Base-by-base conservation (phyloP, 1,140 invertebrate genomes). In the Nautilus pompilius region DNA sequence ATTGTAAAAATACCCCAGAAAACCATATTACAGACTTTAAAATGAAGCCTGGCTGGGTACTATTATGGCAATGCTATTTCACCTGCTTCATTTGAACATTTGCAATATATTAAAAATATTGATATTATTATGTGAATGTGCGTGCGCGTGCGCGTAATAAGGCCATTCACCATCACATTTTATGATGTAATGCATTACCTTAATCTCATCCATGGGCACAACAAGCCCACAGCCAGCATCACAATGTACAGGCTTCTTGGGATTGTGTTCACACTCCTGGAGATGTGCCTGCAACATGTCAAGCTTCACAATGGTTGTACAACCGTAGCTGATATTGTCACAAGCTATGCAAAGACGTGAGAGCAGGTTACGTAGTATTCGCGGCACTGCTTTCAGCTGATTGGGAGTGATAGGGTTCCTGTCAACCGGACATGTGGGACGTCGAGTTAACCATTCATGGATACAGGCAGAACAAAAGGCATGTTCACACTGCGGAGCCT, bases 401-500 rank as follows among this genome's bases (percentile, higher is more conserved):
- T 90, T 89, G 17, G 89, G 87, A 29, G 92, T 95, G 58, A 96
- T 90, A 51, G 90, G 86, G 75, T 92, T 92, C 55, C 95, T 87
- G 82, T 98, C 95, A 46, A 97, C 89, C 26, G 95, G 95, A 82
- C 95, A 98, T 24, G 92, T 95, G 17, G 91, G 92, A 77, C 96
- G 93, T 45, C 92, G 86, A 55, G 89, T 90, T 63, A 97, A 89
- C 95, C 95, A 98, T 82, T 97, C 93, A 57, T 91, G 91, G 68
- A 98, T 97, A 81, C 95, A 98, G 20, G 87, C 87, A 73, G 90
- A 87, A 84, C 95, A 98, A 85, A 97, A 97, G 62, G 94, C 93
- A 86, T 98, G 95, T 81, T 98, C 95, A 84, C 95, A 97, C 70
- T 90, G 88, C 41, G 93, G 93, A 62, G 93, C 93, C 93, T 98